These are phyloP conservation scores for Pachyseris speciosa DNA, from an alignment of 64 coral and sea anemone genomes.

Conservation along the genomic window DNA sequence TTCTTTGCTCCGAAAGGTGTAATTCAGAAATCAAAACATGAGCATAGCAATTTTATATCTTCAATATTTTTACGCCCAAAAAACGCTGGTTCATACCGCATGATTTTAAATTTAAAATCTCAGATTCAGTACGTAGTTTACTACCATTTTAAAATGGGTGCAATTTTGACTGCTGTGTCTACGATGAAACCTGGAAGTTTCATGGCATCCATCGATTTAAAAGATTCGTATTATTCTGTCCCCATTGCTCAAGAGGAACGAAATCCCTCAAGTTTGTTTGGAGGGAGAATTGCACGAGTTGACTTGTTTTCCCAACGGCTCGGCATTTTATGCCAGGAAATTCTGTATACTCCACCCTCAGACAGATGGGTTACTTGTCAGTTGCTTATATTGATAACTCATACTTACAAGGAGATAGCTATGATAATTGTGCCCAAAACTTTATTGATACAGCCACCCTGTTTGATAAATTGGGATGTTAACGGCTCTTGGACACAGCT, in stretches of 20 bases:
- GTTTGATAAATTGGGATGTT: neutral
- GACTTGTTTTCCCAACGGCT: conserved; percentile 31
- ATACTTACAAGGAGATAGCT: neutral
- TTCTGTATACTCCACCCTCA: conserved; percentile 39
- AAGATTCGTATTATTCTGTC: neutral
- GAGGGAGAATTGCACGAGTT: neutral
- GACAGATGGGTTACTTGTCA: conserved; percentile 27
- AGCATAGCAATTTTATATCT: too few relatives aligned
- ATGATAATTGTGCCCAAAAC: neutral
- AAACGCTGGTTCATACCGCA: neutral
- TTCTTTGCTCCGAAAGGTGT: too few relatives aligned
- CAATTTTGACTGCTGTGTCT: too few relatives aligned
- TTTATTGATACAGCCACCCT: neutral
- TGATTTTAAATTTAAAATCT: neutral
- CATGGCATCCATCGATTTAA: neutral
- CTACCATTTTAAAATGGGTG: too few relatives aligned
- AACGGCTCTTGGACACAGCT: neutral
- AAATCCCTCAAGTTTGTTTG: neutral
- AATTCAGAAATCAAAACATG: too few relatives aligned
- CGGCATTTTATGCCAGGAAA: conserved; percentile 16
- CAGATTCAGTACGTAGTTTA: neutral
- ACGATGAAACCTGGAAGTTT: too few relatives aligned
- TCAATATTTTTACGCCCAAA: neutral
- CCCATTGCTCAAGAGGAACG: neutral
- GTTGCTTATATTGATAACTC: conserved; percentile 49